Evolutionary conservation across 2,113 vertebrate genomes (phyloP).

Genomic region (Tamias sibiricus): DNA sequence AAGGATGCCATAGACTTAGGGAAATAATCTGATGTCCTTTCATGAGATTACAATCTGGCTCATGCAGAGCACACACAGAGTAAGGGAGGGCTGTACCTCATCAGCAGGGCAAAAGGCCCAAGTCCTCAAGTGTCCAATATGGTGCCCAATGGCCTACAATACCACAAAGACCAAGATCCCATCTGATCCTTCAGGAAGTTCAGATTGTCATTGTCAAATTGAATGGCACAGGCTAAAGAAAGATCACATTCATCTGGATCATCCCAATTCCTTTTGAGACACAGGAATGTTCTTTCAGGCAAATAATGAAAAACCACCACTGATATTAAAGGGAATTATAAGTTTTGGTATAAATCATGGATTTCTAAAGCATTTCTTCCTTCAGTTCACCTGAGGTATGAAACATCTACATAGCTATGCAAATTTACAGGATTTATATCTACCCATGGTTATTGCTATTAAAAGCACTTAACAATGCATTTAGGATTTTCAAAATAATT

Average conservation of each 20-base stretch:
- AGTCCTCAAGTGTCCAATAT: not conserved
- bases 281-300: not conserved
- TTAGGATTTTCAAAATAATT: not conserved
- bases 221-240: not conserved
- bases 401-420: not conserved
- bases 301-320: not conserved
- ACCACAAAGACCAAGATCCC: not conserved
- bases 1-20: not conserved
- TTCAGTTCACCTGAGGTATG: not conserved
- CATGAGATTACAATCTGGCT: not conserved
- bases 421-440: not conserved
- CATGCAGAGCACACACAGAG: not conserved
- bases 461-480: not conserved
- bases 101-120: not conserved
- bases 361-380: not conserved
- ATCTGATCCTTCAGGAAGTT: not conserved
- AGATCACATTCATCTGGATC: not conserved
- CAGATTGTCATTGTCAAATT: not conserved
- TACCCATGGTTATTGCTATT: not conserved
- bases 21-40: not conserved
- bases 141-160: not conserved
- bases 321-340: not conserved
- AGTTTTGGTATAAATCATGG: not conserved
- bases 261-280: not conserved
- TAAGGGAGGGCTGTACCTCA: fast-evolving